Evolutionary conservation across 2,888 invertebrate genomes (phyloP), one percentile per base, ranked within the genome.

Genomic region (Hedychridium roseum): DNA sequence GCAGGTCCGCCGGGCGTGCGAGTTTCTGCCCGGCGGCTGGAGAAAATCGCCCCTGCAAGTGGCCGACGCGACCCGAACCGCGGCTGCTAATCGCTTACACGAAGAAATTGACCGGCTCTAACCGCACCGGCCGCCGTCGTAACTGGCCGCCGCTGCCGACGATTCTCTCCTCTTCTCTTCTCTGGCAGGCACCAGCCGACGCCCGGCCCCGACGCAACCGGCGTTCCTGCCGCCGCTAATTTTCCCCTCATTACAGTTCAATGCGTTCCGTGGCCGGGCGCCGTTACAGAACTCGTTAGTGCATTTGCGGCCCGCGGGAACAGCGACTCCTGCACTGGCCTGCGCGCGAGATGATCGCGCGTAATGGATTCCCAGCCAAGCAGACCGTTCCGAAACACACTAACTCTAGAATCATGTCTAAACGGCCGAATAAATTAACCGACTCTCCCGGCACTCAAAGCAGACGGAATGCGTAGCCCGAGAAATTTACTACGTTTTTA

Each of bases 181-280:
- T 23, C 14, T 16, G 3, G 34, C 34, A 27, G 26, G 32, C 37
- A 11, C 15, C 18, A 18, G 28, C 32, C 38, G 14, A 26, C 16
- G 26, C 26, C 26, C 21, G n/a, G 30, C 38, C 14, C 16, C 39
- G 32, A 21, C 47, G 21, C 5, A 17, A 16, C 20, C 9, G 37
- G n/a, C 31, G 37, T 34, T 34, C 15, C 15, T 18, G 3, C 20
- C 50, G 57, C 54, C 37, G 55, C 58, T 62, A 61, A 68, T 62
- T 66, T 66, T 64, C 58, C 54, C 50, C 67, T 65, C 57, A 59
- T 67, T 67, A 62, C 54, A 50, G 60, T 63, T 63, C 56, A 53
- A 59, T 60, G 54, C 54, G 53, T 54, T 60, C 54, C 43, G 12
- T 38, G 35, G 39, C 12, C 43, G n/a, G 46, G 35, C 43, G 34